Base-by-base conservation (phyloP, 2,888 invertebrate species). In the Phyllotreta striolata region DNA sequence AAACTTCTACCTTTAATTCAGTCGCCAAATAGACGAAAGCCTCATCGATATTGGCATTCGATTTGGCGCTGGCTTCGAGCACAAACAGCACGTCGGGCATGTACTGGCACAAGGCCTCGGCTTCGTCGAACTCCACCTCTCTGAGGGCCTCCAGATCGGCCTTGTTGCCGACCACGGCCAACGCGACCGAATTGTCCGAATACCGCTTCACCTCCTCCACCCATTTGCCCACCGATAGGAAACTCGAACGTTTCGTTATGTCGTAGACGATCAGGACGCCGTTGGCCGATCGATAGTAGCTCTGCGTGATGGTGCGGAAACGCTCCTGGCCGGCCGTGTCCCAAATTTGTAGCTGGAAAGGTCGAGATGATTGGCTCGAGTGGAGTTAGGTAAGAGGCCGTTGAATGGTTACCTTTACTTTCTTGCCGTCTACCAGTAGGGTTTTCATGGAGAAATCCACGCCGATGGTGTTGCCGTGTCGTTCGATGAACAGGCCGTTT, bases 391-490 rank as follows among this genome's bases (percentile, higher is more conserved):
- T 14, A 38, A 6, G 13, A 44, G 12, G 5, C 9, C 24, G 24
- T 40, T 13, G 12, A 34, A 9, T 46, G 13, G 39, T 64, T 83
- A 96, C 96, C 90, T 98, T 98, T 73, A 97, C 92, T 85, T 91
- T 91, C 83, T 97, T 97, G 57, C 93, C 94, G 81, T 97, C 96
- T 52, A 97, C 91, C 72, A 91, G 86, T 43, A 98, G 88, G 58
- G 96, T 97, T 88, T 97, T 97, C 96, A 97, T 98, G 66, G 96
- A 96, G 85, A 98, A 98, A 83, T 98, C 97, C 62, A 98, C 97
- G 69, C 97, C 97, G 79, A 98, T 98, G 52, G 98, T 98, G 80
- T 94, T 96, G 64, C 96, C 96, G 83, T 97, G 96, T 72, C 93
- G 87, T 84, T 98, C 97, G 71, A 96, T 91, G 79, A 95, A 98